Percentiles rank a stretch among this genome's conserved stretches.
phyloP scores from a whole-genome alignment of 2,113 vertebrate species.

The Neofelis nebulosa region DNA sequence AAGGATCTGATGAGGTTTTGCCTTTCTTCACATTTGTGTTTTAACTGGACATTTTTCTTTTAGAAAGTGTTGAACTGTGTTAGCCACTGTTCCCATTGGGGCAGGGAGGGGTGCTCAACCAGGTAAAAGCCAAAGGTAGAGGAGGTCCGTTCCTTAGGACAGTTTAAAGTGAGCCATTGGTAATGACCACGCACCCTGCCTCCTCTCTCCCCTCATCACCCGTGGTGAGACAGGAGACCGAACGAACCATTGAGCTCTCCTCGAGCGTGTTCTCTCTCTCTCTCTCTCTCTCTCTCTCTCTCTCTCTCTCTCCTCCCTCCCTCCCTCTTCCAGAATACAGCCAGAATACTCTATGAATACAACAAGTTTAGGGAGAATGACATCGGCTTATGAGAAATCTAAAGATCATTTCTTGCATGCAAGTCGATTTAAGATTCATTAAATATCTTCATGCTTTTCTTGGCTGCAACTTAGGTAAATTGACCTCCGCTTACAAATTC shows the following conservation, averaged over 20 bases:
- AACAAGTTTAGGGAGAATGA: neutral
- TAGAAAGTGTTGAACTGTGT: neutral
- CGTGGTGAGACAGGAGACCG: neutral
- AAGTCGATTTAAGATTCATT: neutral
- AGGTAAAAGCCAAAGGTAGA: constrained; percentile 67
- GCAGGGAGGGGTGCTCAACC: neutral
- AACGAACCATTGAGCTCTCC: neutral
- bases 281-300: neutral
- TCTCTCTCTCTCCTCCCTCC: neutral
- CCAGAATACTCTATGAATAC: neutral
- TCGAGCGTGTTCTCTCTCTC: neutral
- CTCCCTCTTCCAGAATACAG: neutral
- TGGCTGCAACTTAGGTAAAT: neutral
- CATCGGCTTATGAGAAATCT: too few species aligned
- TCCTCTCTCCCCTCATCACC: neutral
- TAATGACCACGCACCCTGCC: accelerated
- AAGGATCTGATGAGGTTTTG: neutral
- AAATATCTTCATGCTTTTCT: neutral
- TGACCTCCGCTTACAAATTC: neutral
- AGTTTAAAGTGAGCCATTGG: constrained; percentile 10
- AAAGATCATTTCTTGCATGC: neutral
- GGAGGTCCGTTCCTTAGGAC: constrained; percentile 28
- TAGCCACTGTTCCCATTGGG: neutral
- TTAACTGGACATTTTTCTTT: constrained; percentile 26
- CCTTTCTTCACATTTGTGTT: neutral